phyloP scores from a whole-genome alignment of 2,888 invertebrate genomes.

The Amphiduros pacificus region DNA sequence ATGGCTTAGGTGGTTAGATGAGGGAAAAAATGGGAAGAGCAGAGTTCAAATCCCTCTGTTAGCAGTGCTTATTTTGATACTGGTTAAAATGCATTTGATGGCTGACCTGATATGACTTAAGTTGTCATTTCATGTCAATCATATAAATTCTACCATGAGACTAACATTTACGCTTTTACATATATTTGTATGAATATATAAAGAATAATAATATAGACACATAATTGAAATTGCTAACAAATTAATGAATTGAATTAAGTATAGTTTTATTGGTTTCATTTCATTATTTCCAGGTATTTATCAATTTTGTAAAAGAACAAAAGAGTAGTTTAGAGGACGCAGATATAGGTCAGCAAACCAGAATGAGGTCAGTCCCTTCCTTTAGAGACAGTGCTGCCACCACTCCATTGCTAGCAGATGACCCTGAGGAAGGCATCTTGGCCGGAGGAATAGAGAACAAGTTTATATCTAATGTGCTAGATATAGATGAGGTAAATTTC shows the following conservation, averaged over 20 bases:
- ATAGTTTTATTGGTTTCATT: not conserved
- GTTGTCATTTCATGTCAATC: no score
- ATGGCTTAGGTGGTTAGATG: no score
- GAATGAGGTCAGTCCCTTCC: not conserved
- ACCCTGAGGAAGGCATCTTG: no score
- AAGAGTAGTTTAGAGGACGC: not conserved
- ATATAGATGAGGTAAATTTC: not conserved
- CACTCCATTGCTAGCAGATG: not conserved
- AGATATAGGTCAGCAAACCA: not conserved
- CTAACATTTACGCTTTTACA: no score
- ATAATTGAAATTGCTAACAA: not conserved
- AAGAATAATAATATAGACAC: not conserved
- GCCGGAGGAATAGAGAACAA: no score
- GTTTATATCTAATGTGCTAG: not conserved
- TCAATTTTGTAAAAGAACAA: slow-evolving; percentile 16
- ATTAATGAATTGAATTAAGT: not conserved
- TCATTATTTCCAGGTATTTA: slow-evolving; percentile 9
- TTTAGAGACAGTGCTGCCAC: not conserved
- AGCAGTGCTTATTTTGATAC: no score
- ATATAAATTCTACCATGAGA: no score
- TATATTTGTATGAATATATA: no score
- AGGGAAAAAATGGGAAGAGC: no score
- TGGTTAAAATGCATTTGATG: not conserved
- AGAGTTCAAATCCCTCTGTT: no score
- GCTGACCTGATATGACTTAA: no score